Conservation (phyloP, 2,113 vertebrate genomes). For the Martes martes region DNA sequence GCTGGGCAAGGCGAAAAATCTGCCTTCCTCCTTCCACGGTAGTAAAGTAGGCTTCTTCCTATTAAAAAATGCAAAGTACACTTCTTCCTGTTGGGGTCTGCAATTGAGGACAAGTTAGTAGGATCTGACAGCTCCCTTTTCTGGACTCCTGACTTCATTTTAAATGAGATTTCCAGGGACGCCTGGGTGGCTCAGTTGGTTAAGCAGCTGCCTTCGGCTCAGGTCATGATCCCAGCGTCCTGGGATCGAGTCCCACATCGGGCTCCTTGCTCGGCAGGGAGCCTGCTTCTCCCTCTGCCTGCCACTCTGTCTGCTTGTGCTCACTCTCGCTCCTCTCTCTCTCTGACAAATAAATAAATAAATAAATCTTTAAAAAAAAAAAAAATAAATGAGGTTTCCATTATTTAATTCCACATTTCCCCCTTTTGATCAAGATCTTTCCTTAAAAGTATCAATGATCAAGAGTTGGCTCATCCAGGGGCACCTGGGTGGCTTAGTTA, state of each 20-base stretch:
- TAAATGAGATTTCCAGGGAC: neutral
- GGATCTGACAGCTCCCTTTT: neutral
- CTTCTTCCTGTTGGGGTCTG: neutral
- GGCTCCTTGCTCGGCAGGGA: too few relatives aligned
- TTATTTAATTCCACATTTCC: neutral
- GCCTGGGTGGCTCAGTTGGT: too few relatives aligned
- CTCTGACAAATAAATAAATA: too few relatives aligned
- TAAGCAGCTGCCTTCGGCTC: too few relatives aligned
- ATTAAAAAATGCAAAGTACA: neutral
- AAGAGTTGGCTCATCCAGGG: neutral
- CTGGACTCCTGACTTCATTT: neutral
- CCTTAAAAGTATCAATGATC: neutral
- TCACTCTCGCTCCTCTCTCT: too few relatives aligned
- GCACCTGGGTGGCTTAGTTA: too few relatives aligned
- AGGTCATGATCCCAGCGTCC: too few relatives aligned
- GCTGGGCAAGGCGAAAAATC: neutral
- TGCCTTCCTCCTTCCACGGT: neutral
- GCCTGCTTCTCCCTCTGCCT: too few relatives aligned
- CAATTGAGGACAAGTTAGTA: neutral
- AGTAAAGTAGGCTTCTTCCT: neutral
- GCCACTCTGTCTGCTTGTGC: too few relatives aligned
- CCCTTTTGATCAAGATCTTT: neutral
- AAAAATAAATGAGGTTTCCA: neutral
- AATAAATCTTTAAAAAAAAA: too few relatives aligned
- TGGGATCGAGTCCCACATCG: too few relatives aligned